Conservation (phyloP, 2,797 vertebrate species). For the Enteromius thamalakanensis region DNA sequence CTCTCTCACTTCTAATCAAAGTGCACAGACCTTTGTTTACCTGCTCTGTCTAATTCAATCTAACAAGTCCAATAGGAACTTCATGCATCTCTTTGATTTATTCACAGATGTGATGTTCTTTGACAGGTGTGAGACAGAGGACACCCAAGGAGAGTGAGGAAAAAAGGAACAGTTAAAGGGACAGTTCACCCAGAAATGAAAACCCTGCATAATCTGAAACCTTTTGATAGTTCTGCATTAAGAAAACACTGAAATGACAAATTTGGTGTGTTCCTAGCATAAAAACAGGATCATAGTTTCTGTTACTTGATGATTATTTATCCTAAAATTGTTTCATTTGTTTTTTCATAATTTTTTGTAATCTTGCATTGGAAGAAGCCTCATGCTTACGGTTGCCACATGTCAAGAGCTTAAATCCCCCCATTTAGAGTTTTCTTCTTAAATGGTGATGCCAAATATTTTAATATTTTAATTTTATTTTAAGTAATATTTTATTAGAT, state of each 20-base stretch:
- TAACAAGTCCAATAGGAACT: slow-evolving; percentile 17
- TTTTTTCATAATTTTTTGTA: background rate
- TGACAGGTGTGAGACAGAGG: slow-evolving; percentile 38
- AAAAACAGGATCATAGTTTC: background rate
- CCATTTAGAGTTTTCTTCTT: background rate
- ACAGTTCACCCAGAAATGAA: slow-evolving; percentile 21
- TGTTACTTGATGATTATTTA: background rate
- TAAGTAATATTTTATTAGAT: background rate
- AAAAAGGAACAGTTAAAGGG: background rate
- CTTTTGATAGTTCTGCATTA: background rate
- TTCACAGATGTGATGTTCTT: slow-evolving; percentile 11
- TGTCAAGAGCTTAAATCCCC: background rate
- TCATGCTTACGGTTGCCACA: background rate
- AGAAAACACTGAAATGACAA: background rate
- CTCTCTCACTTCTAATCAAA: slow-evolving; percentile 31
- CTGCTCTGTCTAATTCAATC: slow-evolving; percentile 38
- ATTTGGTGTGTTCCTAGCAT: background rate
- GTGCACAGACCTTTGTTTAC: slow-evolving; percentile 32
- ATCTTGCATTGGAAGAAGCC: background rate
- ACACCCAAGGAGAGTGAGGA: slow-evolving; percentile 11
- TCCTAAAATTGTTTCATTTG: background rate
- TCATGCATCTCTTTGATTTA: slow-evolving; percentile 25
- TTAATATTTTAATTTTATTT: too few relatives aligned
- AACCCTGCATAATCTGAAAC: background rate
- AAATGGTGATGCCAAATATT: background rate